Evolutionary conservation across 2,797 vertebrate species (phyloP).

Genomic region (Falco berigora): DNA sequence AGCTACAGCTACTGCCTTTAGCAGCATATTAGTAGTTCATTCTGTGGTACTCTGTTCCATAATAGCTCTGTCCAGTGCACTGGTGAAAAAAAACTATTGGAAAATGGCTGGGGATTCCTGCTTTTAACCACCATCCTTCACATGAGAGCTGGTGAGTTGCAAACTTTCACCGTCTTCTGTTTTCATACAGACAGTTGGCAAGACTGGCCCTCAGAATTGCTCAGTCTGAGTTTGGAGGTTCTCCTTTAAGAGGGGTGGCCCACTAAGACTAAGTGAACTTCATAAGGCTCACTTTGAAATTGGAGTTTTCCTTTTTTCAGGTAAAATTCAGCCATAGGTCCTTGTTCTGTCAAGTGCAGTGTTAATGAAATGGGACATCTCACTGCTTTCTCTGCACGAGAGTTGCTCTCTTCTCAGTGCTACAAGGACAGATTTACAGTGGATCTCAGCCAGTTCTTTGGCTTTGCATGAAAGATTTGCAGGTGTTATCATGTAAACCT

Average conservation of each 20-base stretch:
- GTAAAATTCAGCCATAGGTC: not conserved
- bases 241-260: not conserved
- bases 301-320: not conserved
- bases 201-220: not conserved
- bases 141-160: not conserved
- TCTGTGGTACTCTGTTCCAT: not conserved
- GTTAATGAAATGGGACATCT: not conserved
- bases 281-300: not conserved
- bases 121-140: not conserved
- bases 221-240: not conserved
- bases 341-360: not conserved
- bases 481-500: not conserved
- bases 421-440: not conserved
- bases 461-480: not conserved
- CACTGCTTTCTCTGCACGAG: not conserved
- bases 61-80: not conserved
- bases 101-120: not conserved
- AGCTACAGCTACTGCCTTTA: not conserved
- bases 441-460: not conserved
- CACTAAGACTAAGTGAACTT: not conserved
- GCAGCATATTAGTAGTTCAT: not conserved
- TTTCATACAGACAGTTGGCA: not conserved
- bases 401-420: not conserved
- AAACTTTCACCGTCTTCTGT: not conserved
- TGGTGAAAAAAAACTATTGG: not conserved